These are phyloP conservation scores for Oasisia sp. DNA, from an alignment of 2,888 invertebrate species.

Conservation along the genomic window DNA sequence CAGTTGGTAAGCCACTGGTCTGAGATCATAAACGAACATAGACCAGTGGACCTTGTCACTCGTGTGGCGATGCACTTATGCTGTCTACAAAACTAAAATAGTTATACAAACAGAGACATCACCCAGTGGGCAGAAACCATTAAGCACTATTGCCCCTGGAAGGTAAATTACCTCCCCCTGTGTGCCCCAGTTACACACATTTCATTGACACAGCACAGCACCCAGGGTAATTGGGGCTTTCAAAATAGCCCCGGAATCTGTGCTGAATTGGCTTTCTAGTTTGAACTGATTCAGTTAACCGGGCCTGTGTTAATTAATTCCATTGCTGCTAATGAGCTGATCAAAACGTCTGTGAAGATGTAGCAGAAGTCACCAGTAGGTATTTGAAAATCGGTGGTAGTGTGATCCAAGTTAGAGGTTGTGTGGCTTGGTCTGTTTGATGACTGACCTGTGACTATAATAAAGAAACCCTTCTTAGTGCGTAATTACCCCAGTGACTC, in stretches of 20 bases:
- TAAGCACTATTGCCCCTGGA: neutral
- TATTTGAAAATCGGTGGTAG: too few relatives aligned
- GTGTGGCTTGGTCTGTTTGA: neutral
- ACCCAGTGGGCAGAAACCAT: too few relatives aligned
- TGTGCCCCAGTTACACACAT: neutral
- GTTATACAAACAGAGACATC: too few relatives aligned
- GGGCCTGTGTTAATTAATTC: neutral
- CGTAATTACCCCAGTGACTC: neutral
- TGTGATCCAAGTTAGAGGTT: neutral
- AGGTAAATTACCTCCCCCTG: neutral
- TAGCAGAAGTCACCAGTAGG: too few relatives aligned
- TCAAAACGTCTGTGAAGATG: neutral
- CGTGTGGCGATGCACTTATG: too few relatives aligned
- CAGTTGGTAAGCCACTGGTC: too few relatives aligned
- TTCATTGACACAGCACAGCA: neutral
- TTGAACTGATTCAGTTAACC: neutral
- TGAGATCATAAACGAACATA: too few relatives aligned
- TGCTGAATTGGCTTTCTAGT: too few relatives aligned
- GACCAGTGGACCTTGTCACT: too few relatives aligned
- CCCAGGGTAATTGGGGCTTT: neutral
- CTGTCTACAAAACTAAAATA: too few relatives aligned
- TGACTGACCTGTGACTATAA: neutral
- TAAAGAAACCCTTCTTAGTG: neutral
- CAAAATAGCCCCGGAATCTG: neutral
- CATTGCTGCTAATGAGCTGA: neutral